Percentiles rank a stretch among this genome's conserved stretches.
Conservation (phyloP, 2,888 invertebrate species). For the Scaptomyza polygonia region DNA sequence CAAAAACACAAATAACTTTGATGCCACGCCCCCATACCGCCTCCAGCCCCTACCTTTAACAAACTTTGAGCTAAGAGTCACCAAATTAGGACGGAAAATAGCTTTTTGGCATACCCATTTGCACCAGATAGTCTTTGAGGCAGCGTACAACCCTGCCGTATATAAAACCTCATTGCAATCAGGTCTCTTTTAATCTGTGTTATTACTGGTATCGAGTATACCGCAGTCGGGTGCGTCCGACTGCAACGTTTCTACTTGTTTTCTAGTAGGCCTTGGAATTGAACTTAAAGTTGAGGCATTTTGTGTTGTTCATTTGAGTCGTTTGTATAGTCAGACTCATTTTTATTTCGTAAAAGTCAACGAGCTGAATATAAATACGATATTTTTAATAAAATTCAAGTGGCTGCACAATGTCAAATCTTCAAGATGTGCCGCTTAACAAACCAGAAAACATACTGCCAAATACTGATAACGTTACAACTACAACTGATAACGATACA, state of each 20-base stretch:
- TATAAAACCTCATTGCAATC: no score
- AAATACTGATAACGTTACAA: conserved; percentile 8
- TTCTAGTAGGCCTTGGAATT: conserved; percentile 45
- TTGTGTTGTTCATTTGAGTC: conserved; percentile 5
- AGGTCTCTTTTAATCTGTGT: no score
- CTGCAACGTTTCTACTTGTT: no score
- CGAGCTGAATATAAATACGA: conserved; percentile 48
- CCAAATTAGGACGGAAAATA: no score
- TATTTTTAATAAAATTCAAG: conserved; percentile 51
- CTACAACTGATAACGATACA: conserved; percentile 33
- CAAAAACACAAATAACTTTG: conserved; percentile 9
- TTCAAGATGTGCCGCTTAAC: conserved; percentile 63
- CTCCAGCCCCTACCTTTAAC: no score
- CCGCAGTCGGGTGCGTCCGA: no score
- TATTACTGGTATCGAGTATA: no score
- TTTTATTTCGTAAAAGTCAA: conserved; percentile 65
- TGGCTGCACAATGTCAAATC: conserved; percentile 58
- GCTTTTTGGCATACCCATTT: no score
- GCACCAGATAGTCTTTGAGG: no score
- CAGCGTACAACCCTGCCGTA: no score
- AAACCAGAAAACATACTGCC: conserved; percentile 44
- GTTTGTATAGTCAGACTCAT: conserved; percentile 32
- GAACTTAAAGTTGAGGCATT: conserved; percentile 5
- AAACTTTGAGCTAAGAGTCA: no score
- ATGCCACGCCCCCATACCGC: no score